Conservation (phyloP, 2,113 vertebrate genomes). For the Indicator indicator region DNA sequence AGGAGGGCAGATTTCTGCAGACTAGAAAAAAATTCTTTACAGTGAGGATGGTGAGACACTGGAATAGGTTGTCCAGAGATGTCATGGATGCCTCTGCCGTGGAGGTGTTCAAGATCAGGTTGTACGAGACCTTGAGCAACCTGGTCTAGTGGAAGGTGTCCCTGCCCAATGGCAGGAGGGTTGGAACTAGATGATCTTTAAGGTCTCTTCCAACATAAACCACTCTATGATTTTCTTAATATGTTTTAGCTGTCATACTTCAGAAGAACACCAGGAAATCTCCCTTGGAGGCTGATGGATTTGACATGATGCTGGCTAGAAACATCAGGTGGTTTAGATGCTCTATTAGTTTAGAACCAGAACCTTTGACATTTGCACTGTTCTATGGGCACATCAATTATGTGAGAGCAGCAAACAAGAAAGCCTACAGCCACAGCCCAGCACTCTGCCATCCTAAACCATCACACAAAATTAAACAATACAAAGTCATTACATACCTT, state of each 20-base stretch:
- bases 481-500: not conserved
- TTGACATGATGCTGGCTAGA: not conserved
- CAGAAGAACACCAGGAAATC: not conserved
- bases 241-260: not conserved
- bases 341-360: not conserved
- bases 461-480: not conserved
- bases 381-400: not conserved
- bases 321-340: not conserved
- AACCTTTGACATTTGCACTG: not conserved
- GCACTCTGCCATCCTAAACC: not conserved
- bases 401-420: not conserved
- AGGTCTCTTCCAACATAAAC: no score
- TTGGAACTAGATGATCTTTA: no score
- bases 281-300: not conserved
- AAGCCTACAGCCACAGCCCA: not conserved
- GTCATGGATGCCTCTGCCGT: no score
- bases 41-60: no score
- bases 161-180: no score
- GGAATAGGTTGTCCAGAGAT: no score
- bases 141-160: no score
- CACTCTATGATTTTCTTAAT: no score
- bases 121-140: no score
- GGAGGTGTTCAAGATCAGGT: no score
- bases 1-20: no score
- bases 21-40: no score